phyloP scores from a whole-genome alignment of 1,140 invertebrate species.

The Riptortus pedestris region DNA sequence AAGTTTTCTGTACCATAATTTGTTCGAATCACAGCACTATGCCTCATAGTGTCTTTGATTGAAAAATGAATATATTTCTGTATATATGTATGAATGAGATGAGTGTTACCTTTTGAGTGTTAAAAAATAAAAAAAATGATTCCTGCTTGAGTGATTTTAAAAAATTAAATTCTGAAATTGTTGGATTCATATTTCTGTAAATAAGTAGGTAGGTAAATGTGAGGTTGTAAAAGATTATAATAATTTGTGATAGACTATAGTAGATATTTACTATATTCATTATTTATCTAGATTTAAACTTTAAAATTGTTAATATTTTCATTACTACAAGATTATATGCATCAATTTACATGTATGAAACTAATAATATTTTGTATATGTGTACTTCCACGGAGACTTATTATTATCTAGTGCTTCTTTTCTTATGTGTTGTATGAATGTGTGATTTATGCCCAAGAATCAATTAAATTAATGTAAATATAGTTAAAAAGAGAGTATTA shows the following conservation, averaged over 20 bases:
- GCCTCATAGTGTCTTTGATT: not conserved
- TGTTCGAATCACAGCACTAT: no score
- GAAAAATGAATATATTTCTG: not conserved
- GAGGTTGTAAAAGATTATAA: not conserved
- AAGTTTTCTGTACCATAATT: conserved; percentile 3
- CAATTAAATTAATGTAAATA: not conserved
- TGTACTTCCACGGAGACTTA: no score
- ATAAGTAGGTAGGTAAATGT: not conserved
- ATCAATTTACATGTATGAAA: not conserved
- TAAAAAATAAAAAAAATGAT: not conserved
- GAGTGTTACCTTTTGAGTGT: conserved; percentile 2
- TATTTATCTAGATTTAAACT: not conserved
- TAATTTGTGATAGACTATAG: conserved; percentile 1
- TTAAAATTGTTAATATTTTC: conserved; percentile 7
- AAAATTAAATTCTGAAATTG: not conserved
- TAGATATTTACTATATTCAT: not conserved
- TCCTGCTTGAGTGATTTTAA: not conserved
- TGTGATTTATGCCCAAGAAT: not conserved
- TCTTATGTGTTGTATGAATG: not conserved
- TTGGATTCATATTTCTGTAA: not conserved
- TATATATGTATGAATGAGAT: conserved; percentile 5
- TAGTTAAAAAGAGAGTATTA: not conserved
- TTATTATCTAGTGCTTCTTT: not conserved
- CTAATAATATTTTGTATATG: not conserved
- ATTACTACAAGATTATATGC: not conserved